Evolutionary conservation across 2,797 vertebrate genomes (phyloP), one percentile per base, ranked within the genome.

Genomic region (Phoeniculus purpureus): DNA sequence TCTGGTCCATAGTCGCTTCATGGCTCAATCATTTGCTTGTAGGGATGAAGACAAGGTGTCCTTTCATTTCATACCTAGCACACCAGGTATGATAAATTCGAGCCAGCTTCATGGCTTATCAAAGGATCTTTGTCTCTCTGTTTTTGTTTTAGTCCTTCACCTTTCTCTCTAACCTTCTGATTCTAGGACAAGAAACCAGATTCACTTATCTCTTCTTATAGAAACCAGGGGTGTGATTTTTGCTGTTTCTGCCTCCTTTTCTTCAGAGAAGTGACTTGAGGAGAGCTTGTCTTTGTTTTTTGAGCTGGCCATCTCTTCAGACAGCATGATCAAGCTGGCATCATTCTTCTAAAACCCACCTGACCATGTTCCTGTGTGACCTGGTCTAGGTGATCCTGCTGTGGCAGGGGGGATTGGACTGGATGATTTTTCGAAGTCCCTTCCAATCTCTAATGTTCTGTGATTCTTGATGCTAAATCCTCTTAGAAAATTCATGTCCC

Each of bases 1-100:
- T 37, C 37, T 37, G 37, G 61, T 78, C 72, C 31, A 12, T 64
- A 32, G n/a, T n/a, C 65, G 66, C 25, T 31, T 10, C 34, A 54
- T 23, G 90, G 51, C 54, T 95, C 12, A 40, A 87, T 85, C 43
- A 85, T 90, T 75, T 76, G 27, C n/a, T 83, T 82, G 27, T 15
- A 51, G n/a, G 21, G 18, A 77, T 23, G 87, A 81, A 82, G 68
- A 32, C 68, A 91, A 82, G 18, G 26, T 85, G 25, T 66, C 12
- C 67, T 91, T 94, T 91, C 19, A 82, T 80, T 94, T 93, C 25
- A 6, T 25, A 3, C 58, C 2, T 32, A 47, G 67, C 12, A 8
- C 71, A 27, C 37, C 51, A 80, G 70, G 20, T 80, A 18, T 26
- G 64, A 70, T 74, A 71, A 79, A 85, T 82, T 17, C 51, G 58